Evolutionary conservation across 2,797 vertebrate genomes (phyloP).

Genomic region (Benthosema pterotum): DNA sequence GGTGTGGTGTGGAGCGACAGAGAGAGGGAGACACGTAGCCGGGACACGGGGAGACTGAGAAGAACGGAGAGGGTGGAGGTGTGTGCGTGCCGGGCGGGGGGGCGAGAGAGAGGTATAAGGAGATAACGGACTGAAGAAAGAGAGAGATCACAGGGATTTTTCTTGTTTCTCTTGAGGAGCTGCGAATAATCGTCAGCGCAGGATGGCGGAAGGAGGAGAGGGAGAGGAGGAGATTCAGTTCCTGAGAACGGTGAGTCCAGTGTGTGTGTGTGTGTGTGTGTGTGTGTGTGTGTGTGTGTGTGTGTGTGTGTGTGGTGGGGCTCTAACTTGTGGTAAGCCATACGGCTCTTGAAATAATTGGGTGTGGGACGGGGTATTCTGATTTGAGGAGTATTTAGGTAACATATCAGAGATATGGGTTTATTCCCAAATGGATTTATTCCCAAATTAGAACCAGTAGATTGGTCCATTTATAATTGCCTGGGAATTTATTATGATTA

Average conservation of each 20-base stretch:
- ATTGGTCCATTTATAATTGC: too few species aligned
- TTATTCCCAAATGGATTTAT: neutral
- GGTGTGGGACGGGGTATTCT: neutral
- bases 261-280: too few species aligned
- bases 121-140: conserved; percentile 53
- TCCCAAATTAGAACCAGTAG: neutral
- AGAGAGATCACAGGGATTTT: conserved; percentile 59
- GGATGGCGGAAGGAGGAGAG: conserved; percentile 92
- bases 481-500: too few species aligned
- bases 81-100: conserved; percentile 21
- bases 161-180: conserved; percentile 80
- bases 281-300: too few species aligned
- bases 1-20: conserved; percentile 42
- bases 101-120: conserved; percentile 67
- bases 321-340: conserved; percentile 21
- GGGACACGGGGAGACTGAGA: conserved; percentile 39
- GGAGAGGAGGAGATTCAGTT: conserved; percentile 95
- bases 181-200: conserved; percentile 75
- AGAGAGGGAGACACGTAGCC: conserved; percentile 15
- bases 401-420: neutral
- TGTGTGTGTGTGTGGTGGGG: too few species aligned
- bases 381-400: neutral
- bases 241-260: conserved; percentile 88
- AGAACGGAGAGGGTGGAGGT: neutral
- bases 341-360: conserved; percentile 17